These are phyloP conservation scores for Neria commutata DNA, from an alignment of 2,888 invertebrate genomes.

Conservation along the genomic window DNA sequence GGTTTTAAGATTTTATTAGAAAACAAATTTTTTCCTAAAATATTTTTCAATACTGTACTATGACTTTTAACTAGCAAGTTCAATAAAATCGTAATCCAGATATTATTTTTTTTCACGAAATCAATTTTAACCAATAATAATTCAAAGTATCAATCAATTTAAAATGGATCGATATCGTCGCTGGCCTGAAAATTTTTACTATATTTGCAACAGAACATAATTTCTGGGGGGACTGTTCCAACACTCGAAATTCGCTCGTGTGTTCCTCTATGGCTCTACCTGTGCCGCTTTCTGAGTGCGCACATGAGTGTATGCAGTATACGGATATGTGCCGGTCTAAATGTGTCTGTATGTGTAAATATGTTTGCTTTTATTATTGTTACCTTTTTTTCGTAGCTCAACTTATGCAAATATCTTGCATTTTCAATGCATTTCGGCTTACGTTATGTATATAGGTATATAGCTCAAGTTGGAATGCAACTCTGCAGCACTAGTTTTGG, in stretches of 20 bases:
- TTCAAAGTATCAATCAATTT: no score
- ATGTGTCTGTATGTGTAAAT: constrained; percentile 17
- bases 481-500: no score
- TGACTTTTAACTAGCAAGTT: no score
- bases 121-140: no score
- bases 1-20: no score
- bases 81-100: no score
- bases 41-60: no score
- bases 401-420: constrained; percentile 15
- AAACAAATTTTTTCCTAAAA: no score
- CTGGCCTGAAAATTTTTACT: no score
- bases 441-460: constrained; percentile 3
- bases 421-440: constrained; percentile 16
- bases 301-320: constrained; percentile 39
- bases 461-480: background rate
- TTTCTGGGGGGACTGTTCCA: background rate
- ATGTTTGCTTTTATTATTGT: background rate
- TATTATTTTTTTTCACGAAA: no score
- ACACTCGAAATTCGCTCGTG: background rate
- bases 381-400: constrained; percentile 12
- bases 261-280: constrained; percentile 25
- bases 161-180: no score
- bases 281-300: constrained; percentile 16
- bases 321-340: constrained; percentile 32
- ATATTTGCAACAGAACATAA: no score